These are phyloP conservation scores for Phenganax stokvisi DNA, from an alignment of 92 coral and sea anemone species.

Conservation along the genomic window DNA sequence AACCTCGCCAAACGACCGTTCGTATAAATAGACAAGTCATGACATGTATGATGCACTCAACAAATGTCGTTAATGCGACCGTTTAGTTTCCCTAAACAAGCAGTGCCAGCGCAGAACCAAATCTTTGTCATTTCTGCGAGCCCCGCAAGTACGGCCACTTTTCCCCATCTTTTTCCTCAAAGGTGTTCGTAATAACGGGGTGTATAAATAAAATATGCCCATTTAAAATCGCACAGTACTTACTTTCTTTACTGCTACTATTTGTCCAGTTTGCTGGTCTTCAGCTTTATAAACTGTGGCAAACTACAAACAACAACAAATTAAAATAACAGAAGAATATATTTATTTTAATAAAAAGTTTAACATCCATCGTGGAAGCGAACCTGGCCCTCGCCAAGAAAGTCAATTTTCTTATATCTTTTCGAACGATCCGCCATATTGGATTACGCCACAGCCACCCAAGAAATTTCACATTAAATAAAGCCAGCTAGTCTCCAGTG, in stretches of 20 bases:
- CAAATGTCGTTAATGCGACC: no score
- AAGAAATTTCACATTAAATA: no score
- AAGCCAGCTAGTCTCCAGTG: no score
- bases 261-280: conserved; percentile 81
- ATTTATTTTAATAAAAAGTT: not conserved
- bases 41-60: no score
- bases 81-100: no score
- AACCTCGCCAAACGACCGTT: no score
- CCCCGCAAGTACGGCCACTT: no score
- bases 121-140: no score
- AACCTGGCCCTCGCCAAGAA: conserved; percentile 99
- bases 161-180: no score
- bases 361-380: not conserved
- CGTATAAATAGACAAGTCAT: no score
- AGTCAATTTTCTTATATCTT: conserved; percentile 89
- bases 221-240: not conserved
- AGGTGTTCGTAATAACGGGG: no score
- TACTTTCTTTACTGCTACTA: conserved; percentile 96
- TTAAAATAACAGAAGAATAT: not conserved
- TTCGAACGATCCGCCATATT: conserved; percentile 88
- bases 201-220: not conserved
- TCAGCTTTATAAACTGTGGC: conserved; percentile 98
- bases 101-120: no score
- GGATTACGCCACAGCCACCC: conserved; percentile 34
- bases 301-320: conserved; percentile 52